These are phyloP conservation scores for Drosophila punjabiensis DNA, from an alignment of 1,140 invertebrate species.

Conservation along the genomic window DNA sequence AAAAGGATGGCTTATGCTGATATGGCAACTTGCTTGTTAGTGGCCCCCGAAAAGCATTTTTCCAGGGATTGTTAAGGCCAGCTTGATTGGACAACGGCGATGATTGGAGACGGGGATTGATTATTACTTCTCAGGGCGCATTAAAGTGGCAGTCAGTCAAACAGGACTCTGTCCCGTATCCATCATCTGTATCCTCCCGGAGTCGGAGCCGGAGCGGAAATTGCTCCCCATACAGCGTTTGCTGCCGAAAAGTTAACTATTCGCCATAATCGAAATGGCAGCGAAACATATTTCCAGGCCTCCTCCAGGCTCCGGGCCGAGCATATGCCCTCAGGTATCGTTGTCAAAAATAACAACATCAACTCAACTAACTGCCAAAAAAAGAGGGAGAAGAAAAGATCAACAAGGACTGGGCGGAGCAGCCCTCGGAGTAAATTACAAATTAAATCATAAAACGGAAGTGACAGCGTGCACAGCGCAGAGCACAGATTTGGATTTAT, in stretches of 20 bases:
- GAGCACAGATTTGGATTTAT: conserved; percentile 83
- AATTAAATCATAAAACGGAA: conserved; percentile 84
- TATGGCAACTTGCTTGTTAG: conserved; percentile 50
- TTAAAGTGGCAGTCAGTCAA: conserved; percentile 44
- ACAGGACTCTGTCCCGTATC: conserved; percentile 10
- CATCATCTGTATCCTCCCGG: conserved; percentile 12
- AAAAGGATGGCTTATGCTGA: conserved; percentile 41
- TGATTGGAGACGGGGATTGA: conserved; percentile 43
- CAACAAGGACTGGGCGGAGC: conserved; percentile 14
- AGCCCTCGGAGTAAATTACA: conserved; percentile 79
- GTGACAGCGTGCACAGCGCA: conserved; percentile 78
- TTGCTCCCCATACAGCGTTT: conserved; percentile 57
- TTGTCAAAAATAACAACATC: conserved; percentile 75
- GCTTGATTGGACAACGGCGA: conserved; percentile 40
- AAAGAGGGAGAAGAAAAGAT: conserved; percentile 17
- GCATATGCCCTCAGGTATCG: conserved; percentile 69
- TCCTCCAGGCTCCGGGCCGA: conserved; percentile 13
- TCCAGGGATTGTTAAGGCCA: conserved; percentile 2
- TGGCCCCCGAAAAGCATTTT: conserved; percentile 26
- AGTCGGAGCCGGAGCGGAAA: conserved; percentile 27
- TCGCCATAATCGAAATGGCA: conserved; percentile 73
- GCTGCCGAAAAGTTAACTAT: conserved; percentile 52
- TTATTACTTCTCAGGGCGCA: conserved; percentile 51
- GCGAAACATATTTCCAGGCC: conserved; percentile 58
- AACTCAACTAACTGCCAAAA: conserved; percentile 73